These are phyloP conservation scores for Ammodytes dubius DNA, from an alignment of 2,113 vertebrate species.

Conservation along the genomic window DNA sequence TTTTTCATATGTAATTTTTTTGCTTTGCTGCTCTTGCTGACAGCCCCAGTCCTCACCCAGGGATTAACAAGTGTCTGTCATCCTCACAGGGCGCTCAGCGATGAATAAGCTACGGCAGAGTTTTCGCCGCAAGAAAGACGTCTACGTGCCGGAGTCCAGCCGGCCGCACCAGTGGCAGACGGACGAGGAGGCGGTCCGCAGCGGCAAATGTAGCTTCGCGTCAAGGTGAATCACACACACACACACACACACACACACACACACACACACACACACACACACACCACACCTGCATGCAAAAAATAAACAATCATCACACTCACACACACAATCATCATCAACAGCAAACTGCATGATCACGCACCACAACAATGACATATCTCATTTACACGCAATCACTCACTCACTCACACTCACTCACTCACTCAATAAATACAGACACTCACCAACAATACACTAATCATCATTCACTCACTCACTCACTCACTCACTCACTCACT, in stretches of 20 bases:
- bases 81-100: conserved; percentile 86
- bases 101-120: conserved; percentile 99
- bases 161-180: conserved; percentile 99
- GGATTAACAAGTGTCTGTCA: conserved; percentile 32
- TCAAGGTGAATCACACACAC: conserved; percentile 90
- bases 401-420: no score
- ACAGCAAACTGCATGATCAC: no score
- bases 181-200: conserved; percentile 97
- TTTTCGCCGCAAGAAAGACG: conserved; percentile 99
- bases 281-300: no score
- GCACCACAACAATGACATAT: no score
- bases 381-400: no score
- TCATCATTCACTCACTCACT: conserved; percentile 8
- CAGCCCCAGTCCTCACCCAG: conserved; percentile 1
- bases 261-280: conserved; percentile 12
- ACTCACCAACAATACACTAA: no score
- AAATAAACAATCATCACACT: no score
- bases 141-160: conserved; percentile 97
- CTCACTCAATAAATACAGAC: no score
- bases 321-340: no score
- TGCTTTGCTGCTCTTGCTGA: conserved; percentile 1
- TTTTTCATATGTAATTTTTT: neutral
- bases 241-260: conserved; percentile 26
- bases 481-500: neutral
- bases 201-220: conserved; percentile 97